Percentiles rank a stretch among this genome's conserved stretches.
These are phyloP conservation scores for Hypolimnas misippus DNA, from an alignment of 2,888 invertebrate genomes.

Conservation along the genomic window DNA sequence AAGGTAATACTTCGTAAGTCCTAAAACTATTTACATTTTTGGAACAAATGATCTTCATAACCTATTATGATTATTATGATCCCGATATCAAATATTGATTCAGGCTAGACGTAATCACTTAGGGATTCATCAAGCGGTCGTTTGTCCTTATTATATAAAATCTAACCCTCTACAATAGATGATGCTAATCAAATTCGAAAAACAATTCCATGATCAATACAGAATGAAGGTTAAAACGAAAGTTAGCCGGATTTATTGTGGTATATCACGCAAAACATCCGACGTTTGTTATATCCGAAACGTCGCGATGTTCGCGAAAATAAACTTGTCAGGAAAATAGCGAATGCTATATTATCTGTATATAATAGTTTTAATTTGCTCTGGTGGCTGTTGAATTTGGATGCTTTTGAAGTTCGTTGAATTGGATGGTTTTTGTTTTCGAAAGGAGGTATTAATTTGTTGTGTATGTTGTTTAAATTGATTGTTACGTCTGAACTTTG, in stretches of 20 bases:
- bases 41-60: too few relatives aligned
- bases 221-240: slow-evolving; percentile 19
- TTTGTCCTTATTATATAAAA: too few relatives aligned
- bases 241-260: slow-evolving; percentile 18
- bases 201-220: slow-evolving; percentile 21
- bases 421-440: too few relatives aligned
- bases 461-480: too few relatives aligned
- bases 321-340: slow-evolving; percentile 16
- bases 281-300: slow-evolving; percentile 19
- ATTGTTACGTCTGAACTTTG: too few relatives aligned
- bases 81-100: too few relatives aligned
- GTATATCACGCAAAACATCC: slow-evolving; percentile 12
- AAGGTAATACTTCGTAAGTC: too few relatives aligned
- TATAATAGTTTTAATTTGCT: neutral
- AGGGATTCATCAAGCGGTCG: too few relatives aligned
- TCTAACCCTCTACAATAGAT: neutral
- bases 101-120: too few relatives aligned
- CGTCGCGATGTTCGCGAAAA: neutral
- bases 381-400: neutral
- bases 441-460: too few relatives aligned
- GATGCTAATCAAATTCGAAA: neutral
- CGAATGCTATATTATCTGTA: neutral
- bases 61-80: too few relatives aligned
- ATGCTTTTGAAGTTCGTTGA: neutral
- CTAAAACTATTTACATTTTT: too few relatives aligned